Conservation (phyloP, 1,140 invertebrate species). For the Drosophila oshimai region DNA sequence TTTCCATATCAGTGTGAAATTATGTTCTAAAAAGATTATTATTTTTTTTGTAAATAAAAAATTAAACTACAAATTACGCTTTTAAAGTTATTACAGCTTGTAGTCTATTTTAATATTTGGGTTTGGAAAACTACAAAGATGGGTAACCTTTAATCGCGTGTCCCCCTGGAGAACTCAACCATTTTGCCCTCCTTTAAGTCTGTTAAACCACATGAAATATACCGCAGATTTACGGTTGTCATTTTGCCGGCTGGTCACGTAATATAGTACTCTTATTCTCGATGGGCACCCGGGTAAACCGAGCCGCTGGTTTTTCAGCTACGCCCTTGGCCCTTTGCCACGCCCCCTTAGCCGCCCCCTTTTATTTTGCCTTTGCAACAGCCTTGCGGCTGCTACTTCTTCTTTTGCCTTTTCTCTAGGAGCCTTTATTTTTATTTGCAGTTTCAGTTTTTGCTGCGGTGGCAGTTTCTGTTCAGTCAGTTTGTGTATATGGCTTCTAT, state of each 20-base stretch:
- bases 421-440: conserved; percentile 70
- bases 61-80: too few species aligned
- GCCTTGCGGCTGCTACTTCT: conserved; percentile 37
- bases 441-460: conserved; percentile 72
- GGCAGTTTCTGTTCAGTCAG: conserved; percentile 55
- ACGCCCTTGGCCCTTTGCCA: conserved; percentile 28
- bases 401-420: conserved; percentile 13
- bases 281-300: conserved; percentile 12
- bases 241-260: conserved; percentile 63
- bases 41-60: not conserved
- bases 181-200: not conserved
- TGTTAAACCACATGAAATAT: conserved; percentile 66
- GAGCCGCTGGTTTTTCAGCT: conserved; percentile 26
- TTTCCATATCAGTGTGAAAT: too few species aligned
- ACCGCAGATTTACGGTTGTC: conserved; percentile 77
- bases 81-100: too few species aligned
- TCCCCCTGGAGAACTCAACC: not conserved
- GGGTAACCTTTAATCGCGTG: not conserved
- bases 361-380: conserved; percentile 5
- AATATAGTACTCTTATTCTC: conserved; percentile 64
- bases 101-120: too few species aligned
- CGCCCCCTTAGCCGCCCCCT: not conserved
- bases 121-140: not conserved
- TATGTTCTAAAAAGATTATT: not conserved
- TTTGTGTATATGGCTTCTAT: conserved; percentile 39